Base-by-base conservation (phyloP, 2,797 vertebrate genomes). In the Xenentodon cancila region DNA sequence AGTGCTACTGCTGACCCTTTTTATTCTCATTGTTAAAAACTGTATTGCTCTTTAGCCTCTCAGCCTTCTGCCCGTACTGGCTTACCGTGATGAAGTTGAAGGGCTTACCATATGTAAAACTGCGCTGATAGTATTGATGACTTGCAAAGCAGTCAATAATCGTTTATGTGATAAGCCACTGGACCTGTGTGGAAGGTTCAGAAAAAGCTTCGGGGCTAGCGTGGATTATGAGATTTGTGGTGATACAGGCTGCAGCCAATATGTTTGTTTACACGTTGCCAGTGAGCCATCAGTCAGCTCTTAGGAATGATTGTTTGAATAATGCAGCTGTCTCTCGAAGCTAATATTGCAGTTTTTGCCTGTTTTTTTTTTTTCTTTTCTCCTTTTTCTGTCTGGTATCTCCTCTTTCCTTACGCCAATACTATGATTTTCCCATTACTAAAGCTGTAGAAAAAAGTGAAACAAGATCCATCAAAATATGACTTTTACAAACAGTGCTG, bases 81-180 rank as follows among this genome's bases (percentile, higher is more conserved):
- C 85, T 89, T 85, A 84, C 74, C 60, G 56, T 78, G 81, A 90
- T 89, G 76, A 75, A 87, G 86, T 66, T 72, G 67, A 64, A 32
- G 7, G 69, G 76, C 76, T 85, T 86, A 81, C 63, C 47, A 61
- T 85, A 90, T 89, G 88, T 83, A 86, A 87, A 89, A 83, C 83
- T 73, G 76, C 70, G 48, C 70, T 80, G 76, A 82, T 73, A 59
- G 46, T 83, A 91, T 90, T 88, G 86, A 90, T 71, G 75, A 69
- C 77, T 79, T 51, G 58, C 59, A 71, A 75, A 63, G 79, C 59
- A 73, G 80, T 85, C 88, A 75, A 91, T 90, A 90, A 86, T 89
- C 75, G 51, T 90, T 91, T 85, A 79, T 77, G 79, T 85, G 83
- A 85, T 91, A 89, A 90, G 81, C 82, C 77, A 83, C 74, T 81